phyloP scores from a whole-genome alignment of 2,113 vertebrate genomes.

The Hyperoodon ampullatus region DNA sequence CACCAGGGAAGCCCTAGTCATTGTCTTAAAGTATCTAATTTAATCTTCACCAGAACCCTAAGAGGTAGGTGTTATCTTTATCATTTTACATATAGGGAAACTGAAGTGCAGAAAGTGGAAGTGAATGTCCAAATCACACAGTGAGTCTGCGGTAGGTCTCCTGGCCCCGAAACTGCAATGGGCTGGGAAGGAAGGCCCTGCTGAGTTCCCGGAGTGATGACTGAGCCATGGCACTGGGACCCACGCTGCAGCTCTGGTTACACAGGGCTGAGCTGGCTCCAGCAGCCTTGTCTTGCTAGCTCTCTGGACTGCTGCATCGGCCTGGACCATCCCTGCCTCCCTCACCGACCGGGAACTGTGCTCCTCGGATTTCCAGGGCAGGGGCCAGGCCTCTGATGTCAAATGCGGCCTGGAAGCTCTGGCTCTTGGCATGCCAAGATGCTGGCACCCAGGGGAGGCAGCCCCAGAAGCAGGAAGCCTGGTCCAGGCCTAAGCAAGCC shows the following conservation, averaged over 20 bases:
- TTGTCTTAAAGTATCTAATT: background rate
- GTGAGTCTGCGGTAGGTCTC: background rate
- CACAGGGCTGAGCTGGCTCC: background rate
- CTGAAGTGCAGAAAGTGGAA: background rate
- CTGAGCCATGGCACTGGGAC: background rate
- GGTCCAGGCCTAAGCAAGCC: background rate
- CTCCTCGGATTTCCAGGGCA: slow-evolving; percentile 61
- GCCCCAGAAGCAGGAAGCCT: background rate
- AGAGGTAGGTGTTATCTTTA: background rate
- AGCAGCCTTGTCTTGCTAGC: background rate
- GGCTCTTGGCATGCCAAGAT: background rate
- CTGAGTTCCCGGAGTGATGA: background rate
- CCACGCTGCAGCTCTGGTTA: background rate
- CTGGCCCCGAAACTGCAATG: background rate
- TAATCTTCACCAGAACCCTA: background rate
- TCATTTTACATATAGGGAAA: background rate
- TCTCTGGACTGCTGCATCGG: background rate
- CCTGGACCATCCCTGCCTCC: background rate
- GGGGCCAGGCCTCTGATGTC: slow-evolving; percentile 19
- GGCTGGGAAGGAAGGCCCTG: slow-evolving; percentile 3
- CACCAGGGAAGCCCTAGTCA: background rate
- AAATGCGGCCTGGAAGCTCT: slow-evolving; percentile 18
- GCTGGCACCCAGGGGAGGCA: background rate
- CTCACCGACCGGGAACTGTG: background rate
- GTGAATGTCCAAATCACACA: background rate